A percentile compares a stretch with the other conserved stretches of the same genome.
phyloP scores from a whole-genome alignment of 2,888 invertebrate genomes.

The Junonia oenone region DNA sequence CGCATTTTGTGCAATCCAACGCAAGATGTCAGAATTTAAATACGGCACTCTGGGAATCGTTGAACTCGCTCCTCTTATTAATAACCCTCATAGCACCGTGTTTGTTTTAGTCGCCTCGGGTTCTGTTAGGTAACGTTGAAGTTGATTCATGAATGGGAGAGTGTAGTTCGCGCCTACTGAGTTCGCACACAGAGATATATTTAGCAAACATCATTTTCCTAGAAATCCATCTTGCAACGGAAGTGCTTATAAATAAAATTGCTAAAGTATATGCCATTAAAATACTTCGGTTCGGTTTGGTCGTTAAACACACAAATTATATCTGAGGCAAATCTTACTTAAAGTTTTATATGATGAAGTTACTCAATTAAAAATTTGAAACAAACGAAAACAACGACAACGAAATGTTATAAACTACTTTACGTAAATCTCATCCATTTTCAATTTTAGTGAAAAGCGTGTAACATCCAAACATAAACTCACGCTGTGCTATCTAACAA shows the following conservation, averaged over 20 bases:
- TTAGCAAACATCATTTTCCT: slow-evolving; percentile 68
- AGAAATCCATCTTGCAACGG: slow-evolving; percentile 68
- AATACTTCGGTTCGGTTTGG: slow-evolving; percentile 8
- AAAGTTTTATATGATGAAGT: no score
- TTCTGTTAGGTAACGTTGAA: slow-evolving; percentile 72
- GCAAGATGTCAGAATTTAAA: slow-evolving; percentile 56
- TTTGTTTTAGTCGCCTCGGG: slow-evolving; percentile 67
- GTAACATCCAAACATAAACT: slow-evolving; percentile 36
- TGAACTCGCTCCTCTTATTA: slow-evolving; percentile 75
- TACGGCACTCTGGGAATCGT: slow-evolving; percentile 60
- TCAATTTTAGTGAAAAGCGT: not conserved
- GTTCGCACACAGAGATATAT: slow-evolving; percentile 59
- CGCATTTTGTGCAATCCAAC: slow-evolving; percentile 42
- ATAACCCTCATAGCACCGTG: slow-evolving; percentile 66
- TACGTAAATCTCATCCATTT: not conserved
- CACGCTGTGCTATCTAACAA: slow-evolving; percentile 44
- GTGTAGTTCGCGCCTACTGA: slow-evolving; percentile 48
- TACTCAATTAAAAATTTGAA: no score
- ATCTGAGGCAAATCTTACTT: no score
- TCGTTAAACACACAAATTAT: no score
- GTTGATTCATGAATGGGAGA: slow-evolving; percentile 78
- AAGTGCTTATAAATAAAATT: slow-evolving; percentile 45
- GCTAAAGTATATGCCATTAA: slow-evolving; percentile 21
- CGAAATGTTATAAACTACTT: no score
- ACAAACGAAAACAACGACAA: no score